These are phyloP conservation scores for Noctua comes DNA, from an alignment of 2,888 invertebrate species.

Conservation along the genomic window DNA sequence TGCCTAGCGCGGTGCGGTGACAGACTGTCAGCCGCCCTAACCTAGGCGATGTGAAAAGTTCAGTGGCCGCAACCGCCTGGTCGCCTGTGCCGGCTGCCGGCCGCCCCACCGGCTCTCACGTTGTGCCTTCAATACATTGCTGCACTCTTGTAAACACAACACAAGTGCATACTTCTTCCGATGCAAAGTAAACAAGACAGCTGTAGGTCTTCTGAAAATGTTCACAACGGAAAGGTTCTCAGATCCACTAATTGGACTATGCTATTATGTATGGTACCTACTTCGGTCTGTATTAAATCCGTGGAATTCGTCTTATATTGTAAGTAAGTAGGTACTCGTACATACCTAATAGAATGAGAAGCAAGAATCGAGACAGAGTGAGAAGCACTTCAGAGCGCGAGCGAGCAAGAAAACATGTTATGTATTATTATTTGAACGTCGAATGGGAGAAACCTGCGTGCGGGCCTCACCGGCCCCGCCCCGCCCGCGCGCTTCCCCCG, in stretches of 20 bases:
- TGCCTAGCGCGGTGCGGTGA: background rate
- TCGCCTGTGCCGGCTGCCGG: slow-evolving; percentile 24
- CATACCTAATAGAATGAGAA: slow-evolving; percentile 73
- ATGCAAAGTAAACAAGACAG: slow-evolving; percentile 20
- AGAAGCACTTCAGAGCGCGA: slow-evolving; percentile 76
- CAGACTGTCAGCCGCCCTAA: slow-evolving; percentile 54
- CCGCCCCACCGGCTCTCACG: slow-evolving; percentile 20
- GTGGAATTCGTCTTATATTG: slow-evolving; percentile 75
- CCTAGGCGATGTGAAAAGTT: slow-evolving; percentile 57
- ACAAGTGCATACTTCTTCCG: background rate
- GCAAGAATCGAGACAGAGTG: slow-evolving; percentile 71
- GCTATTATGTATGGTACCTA: slow-evolving; percentile 20
- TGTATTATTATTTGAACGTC: slow-evolving; percentile 87
- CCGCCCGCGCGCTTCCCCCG: slow-evolving; percentile 76
- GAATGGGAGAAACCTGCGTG: slow-evolving; percentile 90
- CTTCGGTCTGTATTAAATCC: slow-evolving; percentile 35
- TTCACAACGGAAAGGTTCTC: background rate
- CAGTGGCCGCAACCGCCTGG: slow-evolving; percentile 55
- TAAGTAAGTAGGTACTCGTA: slow-evolving; percentile 74
- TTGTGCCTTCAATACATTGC: slow-evolving; percentile 22
- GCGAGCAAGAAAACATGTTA: slow-evolving; percentile 85
- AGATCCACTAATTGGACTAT: slow-evolving; percentile 10
- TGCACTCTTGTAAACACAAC: slow-evolving; percentile 41
- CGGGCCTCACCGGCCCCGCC: slow-evolving; percentile 86
- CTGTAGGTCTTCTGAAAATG: background rate